phyloP scores from a whole-genome alignment of 2,888 invertebrate species.

The Cabera pusaria region DNA sequence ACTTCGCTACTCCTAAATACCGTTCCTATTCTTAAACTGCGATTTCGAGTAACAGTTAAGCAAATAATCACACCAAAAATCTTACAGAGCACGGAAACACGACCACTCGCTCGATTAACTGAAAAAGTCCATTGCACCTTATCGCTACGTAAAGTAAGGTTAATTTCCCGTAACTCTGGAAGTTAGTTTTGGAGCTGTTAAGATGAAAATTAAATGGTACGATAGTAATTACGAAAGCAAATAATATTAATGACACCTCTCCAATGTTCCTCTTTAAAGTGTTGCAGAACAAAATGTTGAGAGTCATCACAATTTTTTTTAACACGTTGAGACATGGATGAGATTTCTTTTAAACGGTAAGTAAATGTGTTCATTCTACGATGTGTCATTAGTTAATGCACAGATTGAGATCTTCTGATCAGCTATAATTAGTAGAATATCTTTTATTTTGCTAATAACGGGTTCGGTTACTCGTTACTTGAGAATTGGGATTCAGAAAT shows the following conservation, averaged over 20 bases:
- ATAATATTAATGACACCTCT: constrained; percentile 37
- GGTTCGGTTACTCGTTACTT: too few species aligned
- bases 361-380: constrained; percentile 6
- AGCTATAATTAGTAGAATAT: background rate
- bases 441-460: too few species aligned
- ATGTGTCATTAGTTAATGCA: too few species aligned
- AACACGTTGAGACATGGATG: constrained; percentile 7
- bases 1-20: constrained; percentile 62
- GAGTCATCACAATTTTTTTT: constrained; percentile 9
- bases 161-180: constrained; percentile 4
- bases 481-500: too few species aligned
- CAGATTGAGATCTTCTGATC: constrained; percentile 9
- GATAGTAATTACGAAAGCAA: constrained; percentile 26
- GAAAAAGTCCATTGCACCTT: constrained; percentile 10
- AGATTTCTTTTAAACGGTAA: constrained; percentile 11
- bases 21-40: constrained; percentile 60
- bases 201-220: constrained; percentile 8
- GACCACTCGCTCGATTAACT: too few species aligned
- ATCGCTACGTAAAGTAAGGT: constrained; percentile 6
- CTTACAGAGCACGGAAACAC: constrained; percentile 43
- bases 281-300: constrained; percentile 14
- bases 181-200: background rate
- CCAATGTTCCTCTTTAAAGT: constrained; percentile 37
- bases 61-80: constrained; percentile 54
- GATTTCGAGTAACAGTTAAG: constrained; percentile 60